Conservation (phyloP, 2,797 vertebrate genomes). For the Bradypodion pumilum region DNA sequence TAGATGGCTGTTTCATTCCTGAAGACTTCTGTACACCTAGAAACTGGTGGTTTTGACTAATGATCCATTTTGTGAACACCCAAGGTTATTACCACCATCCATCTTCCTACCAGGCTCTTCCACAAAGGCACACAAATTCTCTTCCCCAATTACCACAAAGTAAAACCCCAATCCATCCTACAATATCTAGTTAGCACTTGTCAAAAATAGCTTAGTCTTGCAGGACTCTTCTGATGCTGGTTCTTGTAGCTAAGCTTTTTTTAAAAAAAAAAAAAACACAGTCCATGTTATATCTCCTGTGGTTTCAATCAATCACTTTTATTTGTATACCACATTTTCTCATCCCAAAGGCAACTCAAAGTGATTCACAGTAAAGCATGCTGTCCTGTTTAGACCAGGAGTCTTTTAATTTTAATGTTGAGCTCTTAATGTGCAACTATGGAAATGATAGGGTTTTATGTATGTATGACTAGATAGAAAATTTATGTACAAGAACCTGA, state of each 20-base stretch:
- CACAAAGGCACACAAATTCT: slow-evolving; percentile 29
- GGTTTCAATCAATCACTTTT: no score
- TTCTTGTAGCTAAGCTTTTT: slow-evolving; percentile 36
- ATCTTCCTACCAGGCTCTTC: slow-evolving; percentile 15
- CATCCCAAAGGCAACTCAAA: no score
- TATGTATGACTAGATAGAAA: slow-evolving; percentile 38
- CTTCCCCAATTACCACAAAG: slow-evolving; percentile 14
- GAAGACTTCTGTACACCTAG: slow-evolving; percentile 50
- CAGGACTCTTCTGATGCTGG: slow-evolving; percentile 31
- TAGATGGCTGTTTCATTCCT: background rate
- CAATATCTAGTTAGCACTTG: slow-evolving; percentile 49
- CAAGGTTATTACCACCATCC: slow-evolving; percentile 18
- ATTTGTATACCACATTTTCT: no score
- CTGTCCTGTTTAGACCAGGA: slow-evolving; percentile 27
- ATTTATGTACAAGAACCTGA: slow-evolving; percentile 55
- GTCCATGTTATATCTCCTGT: slow-evolving; percentile 25
- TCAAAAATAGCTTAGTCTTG: slow-evolving; percentile 52
- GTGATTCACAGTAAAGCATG: no score
- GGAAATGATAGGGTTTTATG: slow-evolving; percentile 47
- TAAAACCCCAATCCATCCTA: slow-evolving; percentile 45
- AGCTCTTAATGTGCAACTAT: slow-evolving; percentile 43
- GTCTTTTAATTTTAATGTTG: slow-evolving; percentile 60
- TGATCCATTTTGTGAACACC: slow-evolving; percentile 45
- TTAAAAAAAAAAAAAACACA: slow-evolving; percentile 38
- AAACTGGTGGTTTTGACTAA: slow-evolving; percentile 4